Conservation (phyloP, 35 echinoderm and acorn worm species). For the Ptychodera flava region DNA sequence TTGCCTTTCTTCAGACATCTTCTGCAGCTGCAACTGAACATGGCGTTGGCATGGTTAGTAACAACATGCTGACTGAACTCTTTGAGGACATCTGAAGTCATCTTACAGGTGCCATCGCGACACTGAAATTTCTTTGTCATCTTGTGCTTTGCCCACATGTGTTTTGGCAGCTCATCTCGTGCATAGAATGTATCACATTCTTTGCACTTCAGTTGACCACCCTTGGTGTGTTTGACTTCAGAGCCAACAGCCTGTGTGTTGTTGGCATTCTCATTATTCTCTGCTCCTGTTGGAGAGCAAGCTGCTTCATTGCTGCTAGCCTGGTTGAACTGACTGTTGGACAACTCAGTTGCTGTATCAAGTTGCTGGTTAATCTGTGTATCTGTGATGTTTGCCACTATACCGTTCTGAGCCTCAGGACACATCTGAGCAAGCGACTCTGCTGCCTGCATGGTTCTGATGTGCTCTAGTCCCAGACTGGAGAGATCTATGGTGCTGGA, state of each 20-base stretch:
- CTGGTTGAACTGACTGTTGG: neutral
- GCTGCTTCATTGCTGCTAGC: too few relatives aligned
- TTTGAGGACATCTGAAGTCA: constrained; percentile 27
- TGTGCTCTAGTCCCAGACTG: neutral
- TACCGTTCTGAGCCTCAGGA: neutral
- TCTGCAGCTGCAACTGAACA: constrained; percentile 78
- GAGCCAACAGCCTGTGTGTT: neutral
- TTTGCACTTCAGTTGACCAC: constrained; percentile 64
- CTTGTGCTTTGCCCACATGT: constrained; percentile 69
- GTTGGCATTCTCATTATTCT: neutral
- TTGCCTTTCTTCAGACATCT: constrained; percentile 50
- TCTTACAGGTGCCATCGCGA: constrained; percentile 40
- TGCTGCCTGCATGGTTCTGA: neutral
- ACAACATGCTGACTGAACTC: constrained; percentile 52
- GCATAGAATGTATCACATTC: constrained; percentile 61
- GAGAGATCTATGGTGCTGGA: neutral
- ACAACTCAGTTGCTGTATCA: neutral
- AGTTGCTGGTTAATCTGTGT: neutral
- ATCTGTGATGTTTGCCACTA: neutral
- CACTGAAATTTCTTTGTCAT: constrained; percentile 82
- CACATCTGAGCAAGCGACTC: neutral
- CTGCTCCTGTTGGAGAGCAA: neutral
- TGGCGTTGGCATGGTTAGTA: constrained; percentile 25
- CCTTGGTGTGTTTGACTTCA: neutral
- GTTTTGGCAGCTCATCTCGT: constrained; percentile 36